These are phyloP conservation scores for Apis cerana DNA, from an alignment of 1,140 invertebrate genomes.

Conservation along the genomic window DNA sequence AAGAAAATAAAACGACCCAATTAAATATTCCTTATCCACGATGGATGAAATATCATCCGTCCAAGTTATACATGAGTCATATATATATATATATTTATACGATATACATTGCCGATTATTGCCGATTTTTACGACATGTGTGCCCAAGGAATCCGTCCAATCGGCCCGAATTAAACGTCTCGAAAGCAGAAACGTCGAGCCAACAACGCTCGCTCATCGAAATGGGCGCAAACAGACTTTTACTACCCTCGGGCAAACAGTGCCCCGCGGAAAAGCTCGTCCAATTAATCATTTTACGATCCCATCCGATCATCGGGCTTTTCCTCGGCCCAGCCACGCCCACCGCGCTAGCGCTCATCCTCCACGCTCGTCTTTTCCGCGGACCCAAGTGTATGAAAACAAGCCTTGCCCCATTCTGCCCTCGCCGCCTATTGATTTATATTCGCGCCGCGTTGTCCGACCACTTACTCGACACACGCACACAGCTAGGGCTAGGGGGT, in stretches of 20 bases:
- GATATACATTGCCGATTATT: conserved; percentile 28
- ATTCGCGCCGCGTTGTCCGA: conserved; percentile 36
- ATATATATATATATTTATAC: conserved; percentile 41
- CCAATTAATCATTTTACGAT: conserved; percentile 73
- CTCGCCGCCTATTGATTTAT: conserved; percentile 41
- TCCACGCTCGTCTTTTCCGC: conserved; percentile 15
- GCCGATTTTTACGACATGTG: conserved; percentile 60
- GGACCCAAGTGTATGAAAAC: conserved; percentile 24
- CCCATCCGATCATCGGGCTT: conserved; percentile 46
- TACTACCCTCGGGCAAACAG: conserved; percentile 61
- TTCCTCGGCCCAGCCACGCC: conserved; percentile 34
- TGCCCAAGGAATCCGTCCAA: conserved; percentile 18
- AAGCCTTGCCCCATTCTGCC: conserved; percentile 27
- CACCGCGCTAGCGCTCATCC: conserved; percentile 31
- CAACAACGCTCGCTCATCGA: conserved; percentile 19
- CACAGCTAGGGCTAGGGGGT: too few relatives aligned
- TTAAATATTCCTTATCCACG: too few relatives aligned
- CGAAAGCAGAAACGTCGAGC: conserved; percentile 49
- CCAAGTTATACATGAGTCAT: conserved; percentile 45
- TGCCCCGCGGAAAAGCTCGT: conserved; percentile 53
- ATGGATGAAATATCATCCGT: too few relatives aligned
- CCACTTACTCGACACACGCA: background rate
- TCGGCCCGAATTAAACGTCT: conserved; percentile 70
- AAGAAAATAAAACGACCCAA: too few relatives aligned
- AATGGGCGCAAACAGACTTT: conserved; percentile 62